These are phyloP conservation scores for Empis stercorea DNA, from an alignment of 2,888 invertebrate species.

Conservation along the genomic window DNA sequence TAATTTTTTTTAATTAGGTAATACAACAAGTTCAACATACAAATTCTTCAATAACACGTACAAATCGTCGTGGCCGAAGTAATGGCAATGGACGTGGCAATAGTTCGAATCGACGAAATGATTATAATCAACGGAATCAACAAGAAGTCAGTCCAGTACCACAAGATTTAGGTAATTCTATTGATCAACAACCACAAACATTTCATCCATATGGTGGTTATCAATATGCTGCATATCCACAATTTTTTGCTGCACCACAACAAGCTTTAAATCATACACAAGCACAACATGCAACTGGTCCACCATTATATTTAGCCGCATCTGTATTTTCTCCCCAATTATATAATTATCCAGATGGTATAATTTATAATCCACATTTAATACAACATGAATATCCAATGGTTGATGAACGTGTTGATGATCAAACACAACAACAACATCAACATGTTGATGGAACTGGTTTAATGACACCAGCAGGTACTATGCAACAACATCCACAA, in stretches of 20 bases:
- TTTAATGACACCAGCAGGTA: not conserved
- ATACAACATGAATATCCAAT: conserved; percentile 15
- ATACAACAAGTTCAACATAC: conserved; percentile 24
- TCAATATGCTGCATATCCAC: conserved; percentile 23
- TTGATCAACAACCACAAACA: conserved; percentile 4
- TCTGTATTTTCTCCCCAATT: conserved; percentile 25
- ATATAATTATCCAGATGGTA: conserved; percentile 25
- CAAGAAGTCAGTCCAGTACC: conserved; percentile 19
- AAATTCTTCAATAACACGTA: conserved; percentile 14
- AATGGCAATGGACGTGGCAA: conserved; percentile 19
- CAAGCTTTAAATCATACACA: conserved; percentile 14
- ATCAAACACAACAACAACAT: not conserved
- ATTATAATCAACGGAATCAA: conserved; percentile 23
- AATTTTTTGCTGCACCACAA: conserved; percentile 20
- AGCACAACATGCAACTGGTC: conserved; percentile 32
- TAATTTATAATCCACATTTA: conserved; percentile 20
- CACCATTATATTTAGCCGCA: conserved; percentile 25
- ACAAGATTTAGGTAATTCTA: conserved; percentile 16
- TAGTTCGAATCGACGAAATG: conserved; percentile 25
- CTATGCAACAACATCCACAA: conserved; percentile 4
- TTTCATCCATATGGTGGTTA: conserved; percentile 12
- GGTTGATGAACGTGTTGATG: not conserved
- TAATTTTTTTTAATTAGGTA: conserved; percentile 16
- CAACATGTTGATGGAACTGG: not conserved
- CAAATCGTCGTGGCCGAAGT: conserved; percentile 22